These are phyloP conservation scores for Danaus melanippus DNA, from an alignment of 1,140 invertebrate genomes.

Conservation along the genomic window DNA sequence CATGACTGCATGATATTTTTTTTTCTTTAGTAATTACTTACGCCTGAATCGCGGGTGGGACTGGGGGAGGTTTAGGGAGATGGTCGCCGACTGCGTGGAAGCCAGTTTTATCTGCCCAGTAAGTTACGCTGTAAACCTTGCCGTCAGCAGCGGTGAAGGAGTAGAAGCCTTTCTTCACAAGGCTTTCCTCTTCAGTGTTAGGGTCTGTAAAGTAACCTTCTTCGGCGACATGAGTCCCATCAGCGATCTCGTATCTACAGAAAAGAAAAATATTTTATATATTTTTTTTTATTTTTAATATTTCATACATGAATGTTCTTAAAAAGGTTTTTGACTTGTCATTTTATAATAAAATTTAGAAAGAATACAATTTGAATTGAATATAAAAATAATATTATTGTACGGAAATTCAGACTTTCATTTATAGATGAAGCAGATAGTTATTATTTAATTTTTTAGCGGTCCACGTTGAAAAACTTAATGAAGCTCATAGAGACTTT, in stretches of 20 bases:
- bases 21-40: conserved; percentile 39
- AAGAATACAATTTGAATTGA: too few species aligned
- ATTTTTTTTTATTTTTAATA: too few species aligned
- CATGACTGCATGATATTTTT: too few species aligned
- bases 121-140: conserved; percentile 78
- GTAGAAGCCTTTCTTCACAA: conserved; percentile 76
- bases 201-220: conserved; percentile 68
- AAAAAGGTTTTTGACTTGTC: too few species aligned
- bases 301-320: too few species aligned
- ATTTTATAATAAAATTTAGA: too few species aligned
- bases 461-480: too few species aligned
- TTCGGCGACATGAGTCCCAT: conserved; percentile 62
- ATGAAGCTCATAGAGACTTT: too few species aligned
- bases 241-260: conserved; percentile 53
- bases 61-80: conserved; percentile 80
- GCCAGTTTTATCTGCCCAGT: conserved; percentile 76
- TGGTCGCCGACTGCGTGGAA: conserved; percentile 80
- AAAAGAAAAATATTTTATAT: background rate
- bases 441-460: conserved; percentile 1
- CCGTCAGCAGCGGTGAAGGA: conserved; percentile 76
- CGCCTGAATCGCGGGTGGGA: conserved; percentile 68
- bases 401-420: background rate
- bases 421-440: background rate
- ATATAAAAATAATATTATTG: too few species aligned
- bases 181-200: conserved; percentile 68